These are phyloP conservation scores for Drosophila pseudotakahashii DNA, from an alignment of 2,888 invertebrate species.

Conservation along the genomic window DNA sequence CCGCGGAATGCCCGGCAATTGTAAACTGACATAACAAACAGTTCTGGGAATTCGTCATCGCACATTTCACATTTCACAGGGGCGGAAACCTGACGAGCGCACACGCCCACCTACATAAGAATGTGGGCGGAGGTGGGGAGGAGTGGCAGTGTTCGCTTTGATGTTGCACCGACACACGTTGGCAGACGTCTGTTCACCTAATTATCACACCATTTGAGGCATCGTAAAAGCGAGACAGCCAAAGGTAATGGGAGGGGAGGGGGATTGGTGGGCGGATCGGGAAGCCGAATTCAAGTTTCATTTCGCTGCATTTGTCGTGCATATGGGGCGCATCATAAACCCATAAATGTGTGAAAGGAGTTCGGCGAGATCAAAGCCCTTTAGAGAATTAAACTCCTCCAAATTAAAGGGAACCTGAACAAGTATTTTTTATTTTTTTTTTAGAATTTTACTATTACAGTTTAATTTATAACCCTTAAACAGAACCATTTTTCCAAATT, in stretches of 20 bases:
- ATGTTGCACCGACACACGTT: constrained; percentile 64
- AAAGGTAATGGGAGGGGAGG: constrained; percentile 17
- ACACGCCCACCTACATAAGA: constrained; percentile 31
- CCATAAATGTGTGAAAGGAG: constrained; percentile 72
- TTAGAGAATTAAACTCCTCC: constrained; percentile 12
- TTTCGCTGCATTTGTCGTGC: constrained; percentile 57
- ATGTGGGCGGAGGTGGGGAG: neutral
- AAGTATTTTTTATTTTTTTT: neutral
- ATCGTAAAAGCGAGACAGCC: constrained; percentile 62
- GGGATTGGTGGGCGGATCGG: constrained; percentile 2
- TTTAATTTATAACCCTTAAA: too few relatives aligned
- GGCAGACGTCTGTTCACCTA: constrained; percentile 75
- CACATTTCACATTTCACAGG: constrained; percentile 39
- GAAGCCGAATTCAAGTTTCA: constrained; percentile 48
- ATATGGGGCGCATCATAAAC: constrained; percentile 72
- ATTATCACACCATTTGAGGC: constrained; percentile 78
- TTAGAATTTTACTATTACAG: neutral
- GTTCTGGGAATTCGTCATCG: constrained; percentile 62
- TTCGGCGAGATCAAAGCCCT: constrained; percentile 71
- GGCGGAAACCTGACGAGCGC: constrained; percentile 13
- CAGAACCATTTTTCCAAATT: too few relatives aligned
- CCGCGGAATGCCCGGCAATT: constrained; percentile 49
- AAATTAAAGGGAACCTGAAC: constrained; percentile 9
- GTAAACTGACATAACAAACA: constrained; percentile 52
- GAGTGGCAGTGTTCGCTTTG: constrained; percentile 44